phyloP scores from a whole-genome alignment of 2,797 vertebrate genomes.

The Denticeps clupeoides region DNA sequence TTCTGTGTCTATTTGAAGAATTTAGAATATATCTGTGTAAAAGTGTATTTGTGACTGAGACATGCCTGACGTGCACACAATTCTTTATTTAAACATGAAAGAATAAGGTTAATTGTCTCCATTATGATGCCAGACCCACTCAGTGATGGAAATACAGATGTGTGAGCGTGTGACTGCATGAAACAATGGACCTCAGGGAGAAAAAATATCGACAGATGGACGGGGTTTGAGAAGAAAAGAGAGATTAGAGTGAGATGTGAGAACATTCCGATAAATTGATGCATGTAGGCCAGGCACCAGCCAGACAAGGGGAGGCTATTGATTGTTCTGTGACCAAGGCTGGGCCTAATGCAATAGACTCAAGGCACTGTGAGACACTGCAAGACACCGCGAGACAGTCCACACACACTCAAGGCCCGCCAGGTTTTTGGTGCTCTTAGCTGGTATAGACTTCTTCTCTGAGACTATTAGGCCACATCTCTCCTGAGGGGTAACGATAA shows the following conservation, averaged over 20 bases:
- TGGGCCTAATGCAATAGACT: neutral
- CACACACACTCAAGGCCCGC: constrained; percentile 38
- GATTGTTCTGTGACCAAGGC: constrained; percentile 38
- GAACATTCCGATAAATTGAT: constrained; percentile 38
- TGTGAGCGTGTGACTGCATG: no score
- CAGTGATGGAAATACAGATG: no score
- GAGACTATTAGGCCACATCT: constrained; percentile 35
- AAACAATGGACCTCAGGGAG: neutral
- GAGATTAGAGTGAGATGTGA: constrained; percentile 24
- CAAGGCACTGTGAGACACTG: neutral
- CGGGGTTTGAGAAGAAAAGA: constrained; percentile 3
- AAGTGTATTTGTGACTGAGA: no score
- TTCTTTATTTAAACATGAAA: no score
- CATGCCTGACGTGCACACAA: no score
- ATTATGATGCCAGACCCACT: no score
- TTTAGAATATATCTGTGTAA: no score
- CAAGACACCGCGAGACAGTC: constrained; percentile 2
- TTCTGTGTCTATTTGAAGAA: no score
- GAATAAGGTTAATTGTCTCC: no score
- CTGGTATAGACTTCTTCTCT: constrained; percentile 28
- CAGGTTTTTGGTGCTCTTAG: constrained; percentile 28
- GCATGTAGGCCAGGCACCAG: constrained; percentile 34
- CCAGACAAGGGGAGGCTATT: constrained; percentile 33
- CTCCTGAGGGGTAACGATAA: constrained; percentile 38
- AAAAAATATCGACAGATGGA: constrained; percentile 8